phyloP scores from a whole-genome alignment of 2,888 invertebrate genomes.

The Agapostemon virescens region DNA sequence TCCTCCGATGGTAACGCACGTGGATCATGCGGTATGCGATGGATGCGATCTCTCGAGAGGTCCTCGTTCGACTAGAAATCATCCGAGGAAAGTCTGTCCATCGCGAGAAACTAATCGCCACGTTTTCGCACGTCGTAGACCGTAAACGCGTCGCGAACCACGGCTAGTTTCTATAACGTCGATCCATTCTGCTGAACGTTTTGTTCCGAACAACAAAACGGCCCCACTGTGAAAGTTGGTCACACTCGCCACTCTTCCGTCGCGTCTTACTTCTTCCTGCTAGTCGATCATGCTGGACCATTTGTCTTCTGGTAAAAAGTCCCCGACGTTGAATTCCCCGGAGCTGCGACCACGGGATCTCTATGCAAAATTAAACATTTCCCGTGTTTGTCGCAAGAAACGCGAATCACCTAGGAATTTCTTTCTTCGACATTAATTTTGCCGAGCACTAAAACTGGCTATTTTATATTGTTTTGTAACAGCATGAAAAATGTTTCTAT shows the following conservation, averaged over 20 bases:
- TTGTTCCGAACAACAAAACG: slow-evolving; percentile 19
- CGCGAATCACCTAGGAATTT: no score
- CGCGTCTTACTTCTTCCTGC: background rate
- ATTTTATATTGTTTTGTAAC: no score
- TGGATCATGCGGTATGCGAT: slow-evolving; percentile 54
- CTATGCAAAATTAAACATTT: no score
- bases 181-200: slow-evolving; percentile 21
- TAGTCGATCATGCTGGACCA: background rate
- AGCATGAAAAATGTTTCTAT: no score
- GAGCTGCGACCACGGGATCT: no score
- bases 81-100: slow-evolving; percentile 50
- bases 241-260: background rate
- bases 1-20: slow-evolving; percentile 59
- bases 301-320: background rate
- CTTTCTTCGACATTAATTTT: no score
- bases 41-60: slow-evolving; percentile 51
- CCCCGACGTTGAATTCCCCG: background rate
- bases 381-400: no score
- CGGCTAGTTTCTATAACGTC: slow-evolving; percentile 49
- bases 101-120: slow-evolving; percentile 41
- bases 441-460: no score
- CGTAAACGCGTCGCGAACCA: slow-evolving; percentile 31
- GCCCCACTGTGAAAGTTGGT: slow-evolving; percentile 48
- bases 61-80: slow-evolving; percentile 52
- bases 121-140: slow-evolving; percentile 52